Base-by-base conservation (phyloP, 1,140 invertebrate species). In the Neelides sp. region DNA sequence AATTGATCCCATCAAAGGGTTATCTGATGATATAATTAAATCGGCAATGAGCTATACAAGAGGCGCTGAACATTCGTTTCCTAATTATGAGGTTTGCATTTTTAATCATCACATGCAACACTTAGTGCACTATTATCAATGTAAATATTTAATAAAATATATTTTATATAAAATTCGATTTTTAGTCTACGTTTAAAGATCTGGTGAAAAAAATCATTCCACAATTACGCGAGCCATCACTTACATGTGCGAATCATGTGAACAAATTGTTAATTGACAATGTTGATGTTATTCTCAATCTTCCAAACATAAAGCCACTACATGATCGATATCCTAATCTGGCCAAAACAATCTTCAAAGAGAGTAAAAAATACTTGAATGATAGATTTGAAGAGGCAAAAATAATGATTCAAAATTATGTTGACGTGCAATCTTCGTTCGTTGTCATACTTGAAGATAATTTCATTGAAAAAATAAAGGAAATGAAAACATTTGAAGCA, bases 241-340 rank as follows among this genome's bases (percentile, higher is more conserved):
- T 95, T 43, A 73, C 90, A 39, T 98, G 94, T 72, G 90, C 98
- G 1, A 93, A 98, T 68, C 71, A 98, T 56, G 86, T 98, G 39
- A 93, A 98, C 62, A 92, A 98, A 66, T 94, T 98, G 72, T 93
- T 99, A 90, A 92, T 97, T 68, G 76, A 92, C 37, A 98, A 98
- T 62, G 93, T 98, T 61, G 85, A 95, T 65, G 90, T 96, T 66
- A 81, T 77, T 45, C 90, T 93, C 36, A 91, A 83, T 2, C 35
- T 12, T 27, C 36, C 19, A 17, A 90, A 93, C 69, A 86, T 91
- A 24, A 85, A 97, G 68, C 93, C 98, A 70, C 93, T 98, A 71
- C 93, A 98, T 87, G 66, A 96, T 13, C 75, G 95, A n/a, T 99
- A 98, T 68, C 95, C 95, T 2, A 87, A 91, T 64, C 71, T 99